Base-by-base conservation (phyloP, 2,888 invertebrate species). In the Ischnura elegans region DNA sequence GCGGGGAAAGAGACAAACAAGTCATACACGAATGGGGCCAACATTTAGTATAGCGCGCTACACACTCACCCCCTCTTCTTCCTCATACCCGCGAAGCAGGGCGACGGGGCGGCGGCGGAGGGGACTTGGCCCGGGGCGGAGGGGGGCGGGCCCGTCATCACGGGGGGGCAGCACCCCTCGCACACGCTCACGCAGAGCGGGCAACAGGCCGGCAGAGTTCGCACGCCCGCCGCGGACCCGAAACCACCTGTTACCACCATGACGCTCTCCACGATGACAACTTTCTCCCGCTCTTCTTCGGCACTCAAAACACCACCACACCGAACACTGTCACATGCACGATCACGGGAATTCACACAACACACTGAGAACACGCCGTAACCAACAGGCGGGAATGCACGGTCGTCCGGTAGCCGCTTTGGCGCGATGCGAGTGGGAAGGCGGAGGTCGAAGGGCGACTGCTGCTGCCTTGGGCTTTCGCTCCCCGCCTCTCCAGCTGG, bases 61-160 rank as follows among this genome's bases (percentile, higher is more conserved):
- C 19, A 61, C 61, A 61, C 76, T 76, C 76, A 76, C 76, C 76
- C 76, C 76, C 76, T 76, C 76, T 76, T 76, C 76, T 76, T 76
- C 76, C 61, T 61, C 61, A 61, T 8, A 25, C 76, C 36, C 13
- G 29, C 76, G 2, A 36, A 29, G 76, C 29, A 29, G 61, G 61
- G 61, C 76, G 76, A 3, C 25, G 76, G 29, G 76, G 76, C 25
- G 76, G 29, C 76, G 13, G 25, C 16, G 61, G n/a, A 8, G 61
- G n/a, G n/a, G 61, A 25, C 61, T 5, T 25, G 5, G 4, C 8
- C 66, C 0, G 29, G 29, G 29, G 76, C 29, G n/a, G 29, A 29
- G 76, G 61, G 61, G 61, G 61, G 61, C 61, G 55, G 55, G 8
- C 8, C 25, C 66, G 61, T 21, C 3, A 51, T 51, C 16, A 19